phyloP scores from a whole-genome alignment of 2,888 invertebrate genomes.

The Zygaena filipendulae region DNA sequence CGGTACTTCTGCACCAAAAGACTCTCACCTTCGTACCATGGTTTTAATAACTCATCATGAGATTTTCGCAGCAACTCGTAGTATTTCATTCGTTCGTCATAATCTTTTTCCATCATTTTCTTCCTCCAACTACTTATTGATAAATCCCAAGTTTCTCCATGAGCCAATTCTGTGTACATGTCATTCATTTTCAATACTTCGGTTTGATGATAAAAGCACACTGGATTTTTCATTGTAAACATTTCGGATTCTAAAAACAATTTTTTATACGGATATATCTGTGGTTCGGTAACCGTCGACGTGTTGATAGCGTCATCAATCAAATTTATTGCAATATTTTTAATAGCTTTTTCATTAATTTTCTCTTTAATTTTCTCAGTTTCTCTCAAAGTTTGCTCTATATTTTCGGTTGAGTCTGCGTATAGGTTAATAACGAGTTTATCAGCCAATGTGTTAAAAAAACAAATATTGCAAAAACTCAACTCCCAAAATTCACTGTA shows the following conservation, averaged over 20 bases:
- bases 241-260: conserved; percentile 44
- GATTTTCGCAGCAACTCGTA: conserved; percentile 33
- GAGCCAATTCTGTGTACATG: conserved; percentile 33
- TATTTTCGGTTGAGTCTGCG: conserved; percentile 40
- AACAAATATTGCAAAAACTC: conserved; percentile 42
- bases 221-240: conserved; percentile 51
- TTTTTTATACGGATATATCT: conserved; percentile 43
- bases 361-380: conserved; percentile 26
- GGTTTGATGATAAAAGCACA: conserved; percentile 54
- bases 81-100: conserved; percentile 44
- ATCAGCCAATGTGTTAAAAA: conserved; percentile 33
- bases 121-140: conserved; percentile 42
- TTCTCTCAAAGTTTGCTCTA: conserved; percentile 23
- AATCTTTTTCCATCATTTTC: conserved; percentile 40
- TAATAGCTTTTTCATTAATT: conserved; percentile 29
- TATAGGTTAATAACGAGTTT: conserved; percentile 37
- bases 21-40: conserved; percentile 42
- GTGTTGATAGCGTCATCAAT: conserved; percentile 28
- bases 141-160: conserved; percentile 36
- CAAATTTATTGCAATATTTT: conserved; percentile 25
- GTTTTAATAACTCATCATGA: conserved; percentile 35
- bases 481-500: conserved; percentile 60
- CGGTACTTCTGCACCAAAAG: conserved; percentile 34
- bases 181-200: conserved; percentile 41
- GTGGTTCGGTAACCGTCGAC: conserved; percentile 28